A percentile compares a stretch with the other conserved stretches of the same genome.
Conservation (phyloP, 2,888 invertebrate species). For the Arctia plantaginis region DNA sequence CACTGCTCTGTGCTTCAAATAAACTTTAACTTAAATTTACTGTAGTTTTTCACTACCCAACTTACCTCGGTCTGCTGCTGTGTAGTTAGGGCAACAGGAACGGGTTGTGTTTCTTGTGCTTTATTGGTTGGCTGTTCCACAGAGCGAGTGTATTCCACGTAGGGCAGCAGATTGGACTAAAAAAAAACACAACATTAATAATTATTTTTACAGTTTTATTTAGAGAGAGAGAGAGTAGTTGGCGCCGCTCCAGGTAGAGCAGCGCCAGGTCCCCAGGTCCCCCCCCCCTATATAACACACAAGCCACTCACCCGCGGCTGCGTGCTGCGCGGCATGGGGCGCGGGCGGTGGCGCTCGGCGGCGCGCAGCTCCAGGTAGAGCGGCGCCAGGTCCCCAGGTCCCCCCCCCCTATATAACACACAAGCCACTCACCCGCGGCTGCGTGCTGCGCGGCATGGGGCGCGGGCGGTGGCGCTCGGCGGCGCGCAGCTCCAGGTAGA, state of each 20-base stretch:
- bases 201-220: no score
- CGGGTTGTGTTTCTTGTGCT: neutral
- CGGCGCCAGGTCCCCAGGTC: no score
- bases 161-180: constrained; percentile 88
- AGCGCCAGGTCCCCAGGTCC: no score
- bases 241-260: no score
- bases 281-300: constrained; percentile 88
- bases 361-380: no score
- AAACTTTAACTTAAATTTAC: no score
- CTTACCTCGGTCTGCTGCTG: constrained; percentile 60
- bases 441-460: constrained; percentile 73
- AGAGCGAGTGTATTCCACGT: constrained; percentile 91
- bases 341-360: no score
- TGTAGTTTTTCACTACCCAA: no score
- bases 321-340: constrained; percentile 70
- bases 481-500: no score
- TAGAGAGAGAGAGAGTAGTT: no score
- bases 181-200: constrained; percentile 43
- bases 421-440: constrained; percentile 68
- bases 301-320: constrained; percentile 59
- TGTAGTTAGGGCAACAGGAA: constrained; percentile 17
- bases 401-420: constrained; percentile 98
- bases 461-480: no score
- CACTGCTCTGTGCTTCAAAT: no score
- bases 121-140: constrained; percentile 82